Percentiles rank a stretch among this genome's conserved stretches.
Evolutionary conservation across 2,113 vertebrate genomes (phyloP).

Genomic region (Irena cyanogastra): DNA sequence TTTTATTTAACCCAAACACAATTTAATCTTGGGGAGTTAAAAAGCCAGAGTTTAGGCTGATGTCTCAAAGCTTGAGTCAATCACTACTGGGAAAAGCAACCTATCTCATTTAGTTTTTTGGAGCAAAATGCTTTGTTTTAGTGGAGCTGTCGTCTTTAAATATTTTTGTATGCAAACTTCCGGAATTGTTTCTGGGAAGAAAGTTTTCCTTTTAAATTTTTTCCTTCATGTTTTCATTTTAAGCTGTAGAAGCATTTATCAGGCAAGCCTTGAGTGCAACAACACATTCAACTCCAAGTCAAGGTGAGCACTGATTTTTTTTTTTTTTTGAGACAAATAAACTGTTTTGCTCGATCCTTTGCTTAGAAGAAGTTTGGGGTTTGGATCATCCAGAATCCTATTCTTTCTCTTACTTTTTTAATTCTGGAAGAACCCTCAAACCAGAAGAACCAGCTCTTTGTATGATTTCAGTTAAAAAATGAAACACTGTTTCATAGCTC

Average conservation of each 20-base stretch:
- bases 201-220: neutral
- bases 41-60: neutral
- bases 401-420: neutral
- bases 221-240: neutral
- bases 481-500: neutral
- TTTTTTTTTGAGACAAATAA: neutral
- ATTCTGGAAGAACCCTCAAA: neutral
- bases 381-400: neutral
- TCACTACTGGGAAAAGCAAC: neutral
- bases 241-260: neutral
- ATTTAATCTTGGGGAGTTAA: neutral
- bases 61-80: neutral
- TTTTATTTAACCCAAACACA: neutral
- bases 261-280: neutral
- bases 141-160: accelerated
- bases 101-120: neutral
- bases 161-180: neutral
- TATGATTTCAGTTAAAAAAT: neutral
- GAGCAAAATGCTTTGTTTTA: neutral
- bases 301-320: neutral
- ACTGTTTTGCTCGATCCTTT: accelerated
- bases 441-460: neutral
- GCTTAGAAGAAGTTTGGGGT: neutral
- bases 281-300: neutral
- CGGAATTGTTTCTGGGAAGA: neutral